Base-by-base conservation (phyloP, 2,888 invertebrate species). In the Idaea aversata region DNA sequence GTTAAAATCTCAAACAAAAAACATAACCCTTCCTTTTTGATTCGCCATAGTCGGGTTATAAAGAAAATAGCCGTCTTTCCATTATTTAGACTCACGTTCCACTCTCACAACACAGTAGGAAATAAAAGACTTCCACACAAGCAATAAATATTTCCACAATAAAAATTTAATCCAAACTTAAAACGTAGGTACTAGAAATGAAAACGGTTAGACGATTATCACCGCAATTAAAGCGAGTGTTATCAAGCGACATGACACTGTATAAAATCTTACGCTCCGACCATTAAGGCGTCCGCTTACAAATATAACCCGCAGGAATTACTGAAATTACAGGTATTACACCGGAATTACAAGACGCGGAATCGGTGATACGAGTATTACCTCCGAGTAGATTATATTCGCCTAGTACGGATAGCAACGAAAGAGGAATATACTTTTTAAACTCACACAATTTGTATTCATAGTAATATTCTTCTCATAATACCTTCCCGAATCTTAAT, bases 291-390 rank as follows among this genome's bases (percentile, higher is more conserved):
- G 77, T 72, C 77, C 78, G 78, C 80, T 81, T 77, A 78, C 82
- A 80, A 83, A 84, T 82, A 85, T 80, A 79, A 78, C 78, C 77
- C 73, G 66, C 73, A 71, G 69, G 78, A 82, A 84, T 86, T 84
- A 67, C 63, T 60, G 60, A 74, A 77, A 81, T 83, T 78, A 77
- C 78, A 73, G 65, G 70, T 71, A 71, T 74, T 72, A 72, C 70
- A 68, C 78, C 72, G 65, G 70, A 71, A 71, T 74, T 72, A 72
- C 70, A 69, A 69, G 65, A 57, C 72, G 67, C 71, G 67, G 75
- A 74, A 72, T 73, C 69, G 71, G 69, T 62, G 74, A 74, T 70
- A 75, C 69, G 64, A 61, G 61, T 66, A 65, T 63, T 63, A 62
- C 63, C 58, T 16, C 59, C 25, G 34, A 59, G 34, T 34, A 16